phyloP scores from a whole-genome alignment of 2,113 vertebrate genomes.

The Pterophyllum scalare region DNA sequence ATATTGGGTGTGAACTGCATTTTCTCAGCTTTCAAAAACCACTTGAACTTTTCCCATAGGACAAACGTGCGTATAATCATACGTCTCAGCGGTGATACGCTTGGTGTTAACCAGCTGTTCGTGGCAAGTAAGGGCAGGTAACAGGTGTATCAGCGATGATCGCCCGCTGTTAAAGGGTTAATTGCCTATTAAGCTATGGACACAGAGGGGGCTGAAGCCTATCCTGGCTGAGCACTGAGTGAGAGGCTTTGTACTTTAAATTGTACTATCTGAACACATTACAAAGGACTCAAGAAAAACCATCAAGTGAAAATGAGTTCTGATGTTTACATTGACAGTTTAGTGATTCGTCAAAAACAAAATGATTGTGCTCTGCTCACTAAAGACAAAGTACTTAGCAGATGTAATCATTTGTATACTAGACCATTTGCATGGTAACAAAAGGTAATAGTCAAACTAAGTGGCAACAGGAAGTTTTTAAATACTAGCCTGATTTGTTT shows the following conservation, averaged over 20 bases:
- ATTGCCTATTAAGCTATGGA: not conserved
- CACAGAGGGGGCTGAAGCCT: not conserved
- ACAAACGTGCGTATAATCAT: too few species aligned
- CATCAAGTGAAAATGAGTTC: not conserved
- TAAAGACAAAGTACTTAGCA: not conserved
- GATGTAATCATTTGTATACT: not conserved
- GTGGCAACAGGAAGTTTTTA: conserved; percentile 6
- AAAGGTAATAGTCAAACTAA: not conserved
- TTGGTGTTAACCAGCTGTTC: too few species aligned
- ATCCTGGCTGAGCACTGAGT: not conserved
- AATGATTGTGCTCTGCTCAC: not conserved
- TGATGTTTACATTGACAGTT: not conserved
- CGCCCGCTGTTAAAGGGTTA: too few species aligned
- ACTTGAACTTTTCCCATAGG: not conserved
- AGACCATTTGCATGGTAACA: not conserved
- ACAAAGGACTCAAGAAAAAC: not conserved
- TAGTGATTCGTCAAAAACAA: not conserved
- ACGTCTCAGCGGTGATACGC: too few species aligned
- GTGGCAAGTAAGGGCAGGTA: too few species aligned
- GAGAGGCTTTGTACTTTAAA: not conserved
- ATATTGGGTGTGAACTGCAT: too few species aligned
- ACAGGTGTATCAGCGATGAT: too few species aligned
- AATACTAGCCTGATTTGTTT: not conserved
- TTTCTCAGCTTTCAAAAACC: too few species aligned
- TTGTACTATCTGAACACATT: not conserved